Evolutionary conservation across 2,797 vertebrate genomes (phyloP), one percentile per base, ranked within the genome.

Genomic region (Choloepus didactylus): DNA sequence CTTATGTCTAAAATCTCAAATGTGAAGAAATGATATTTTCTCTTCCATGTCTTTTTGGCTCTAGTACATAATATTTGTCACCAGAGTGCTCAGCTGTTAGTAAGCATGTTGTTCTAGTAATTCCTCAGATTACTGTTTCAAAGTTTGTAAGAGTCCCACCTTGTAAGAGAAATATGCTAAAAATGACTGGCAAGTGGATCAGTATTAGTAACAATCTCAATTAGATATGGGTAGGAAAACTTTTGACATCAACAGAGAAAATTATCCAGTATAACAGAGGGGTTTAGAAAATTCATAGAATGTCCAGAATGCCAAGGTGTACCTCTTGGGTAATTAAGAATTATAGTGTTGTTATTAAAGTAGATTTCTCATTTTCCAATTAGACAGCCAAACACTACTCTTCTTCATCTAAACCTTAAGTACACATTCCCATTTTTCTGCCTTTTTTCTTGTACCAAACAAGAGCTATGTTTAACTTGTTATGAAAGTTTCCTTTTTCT

Each of bases 391-490:
- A 77, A 51, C 31, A 38, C 3, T 6, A 38, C 25, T 85, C 27
- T 80, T 92, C 67, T 87, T 81, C 51, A 89, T 10, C 72, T 29
- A 67, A 72, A 31, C 35, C 25, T 92, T 88, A 46, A 41, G 49
- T 60, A 38, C 27, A 46, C 60, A 90, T 85, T 79, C 60, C 21
- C 72, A 86, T 77, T 95, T 87, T 93, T 83, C 79, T 92, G 44
- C 31, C 69, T 29, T 18, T 49, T 29, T 25, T 44, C 66, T 79
- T 95, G 62, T 73, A 90, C 93, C 59, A 88, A 96, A 86, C 35
- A 95, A 92, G 56, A 97, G 54, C 77, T 95, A 44, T 97, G 92
- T 96, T 98, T 96, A 95, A 93, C 90, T 85, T 51, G 0, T 60
- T 95, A 88, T 94, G 70, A 66, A 94, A 81, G 84, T 97, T 91